Evolutionary conservation across 2,888 invertebrate species (phyloP), one percentile per base, ranked within the genome.

Genomic region (Aphodius granarius): DNA sequence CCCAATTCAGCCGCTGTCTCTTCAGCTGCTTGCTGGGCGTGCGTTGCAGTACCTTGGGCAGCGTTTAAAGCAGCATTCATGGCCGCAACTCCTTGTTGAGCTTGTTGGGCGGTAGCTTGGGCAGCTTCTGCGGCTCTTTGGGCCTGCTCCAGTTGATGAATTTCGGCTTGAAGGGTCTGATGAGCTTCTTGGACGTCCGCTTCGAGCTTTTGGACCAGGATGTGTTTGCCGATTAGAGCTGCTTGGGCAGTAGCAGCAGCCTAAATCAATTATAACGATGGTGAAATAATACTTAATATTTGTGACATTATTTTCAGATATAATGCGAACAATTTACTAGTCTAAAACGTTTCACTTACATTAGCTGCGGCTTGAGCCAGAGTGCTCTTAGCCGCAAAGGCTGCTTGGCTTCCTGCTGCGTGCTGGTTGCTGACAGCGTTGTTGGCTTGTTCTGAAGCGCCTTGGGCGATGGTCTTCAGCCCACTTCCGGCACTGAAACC

Each of bases 1-100:
- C 94, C 94, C 5, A 94, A 86, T 85, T 94, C 94, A 63, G 93
- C 93, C 0, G 93, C 91, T 0, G 94, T 92, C 82, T 93, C 94
- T 0, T 91, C 91, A 0, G 94, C 91, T 0, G 94, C 92, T 80
- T 93, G 93, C 78, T 92, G 91, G 0, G 94, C 93, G 83, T 94
- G 93, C 78, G 94, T 93, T 0, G 92, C 91, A 0, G 94, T 92
- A 0, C 93, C 91, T 83, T 93, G 94, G 0, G 94, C 94, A 63
- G 94, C 93, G 85, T 94, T 94, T 73, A 94, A 83, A 0, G 94
- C 94, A 0, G 94, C 93, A 80, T 92, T 93, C 80, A 94, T 90
- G 5, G 94, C 93, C 83, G 92, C 92, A 72, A 93, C 91, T 88
- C 91, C 86, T 74, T 83, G 86, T 79, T 88, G 83, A 75, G 82